Conservation (phyloP, 37 sponge, comb jelly and placozoan genomes). For the Beroe ovata region DNA sequence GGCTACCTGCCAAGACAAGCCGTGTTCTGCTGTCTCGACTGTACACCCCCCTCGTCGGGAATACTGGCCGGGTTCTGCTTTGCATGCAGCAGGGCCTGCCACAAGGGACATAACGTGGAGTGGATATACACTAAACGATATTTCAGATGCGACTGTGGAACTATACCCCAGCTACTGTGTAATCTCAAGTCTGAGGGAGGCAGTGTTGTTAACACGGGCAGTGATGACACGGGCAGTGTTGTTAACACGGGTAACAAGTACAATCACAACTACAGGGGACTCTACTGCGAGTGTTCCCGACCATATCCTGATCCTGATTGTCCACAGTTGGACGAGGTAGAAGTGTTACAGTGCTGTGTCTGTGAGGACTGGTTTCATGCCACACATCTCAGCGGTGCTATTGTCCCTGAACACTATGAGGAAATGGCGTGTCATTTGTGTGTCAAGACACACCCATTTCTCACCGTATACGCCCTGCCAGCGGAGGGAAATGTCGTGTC, state of each 20-base stretch:
- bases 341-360: slow-evolving; percentile 93
- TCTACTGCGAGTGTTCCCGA: slow-evolving; percentile 90
- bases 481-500: not conserved
- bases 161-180: slow-evolving; percentile 74
- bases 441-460: slow-evolving; percentile 68
- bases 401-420: slow-evolving; percentile 42
- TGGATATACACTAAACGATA: slow-evolving; percentile 96
- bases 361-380: slow-evolving; percentile 99
- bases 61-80: slow-evolving; percentile 86
- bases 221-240: not conserved
- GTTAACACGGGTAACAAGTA: slow-evolving; percentile 78
- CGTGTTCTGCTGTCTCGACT: slow-evolving; percentile 87
- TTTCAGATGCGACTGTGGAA: slow-evolving; percentile 97
- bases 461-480: slow-evolving; percentile 66
- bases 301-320: slow-evolving; percentile 84
- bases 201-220: not conserved
- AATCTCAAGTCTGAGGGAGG: slow-evolving; percentile 69
- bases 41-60: not conserved
- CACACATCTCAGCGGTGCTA: slow-evolving; percentile 4
- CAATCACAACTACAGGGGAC: slow-evolving; percentile 87
- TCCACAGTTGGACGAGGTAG: slow-evolving; percentile 76
- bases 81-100: slow-evolving; percentile 91
- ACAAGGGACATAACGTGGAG: slow-evolving; percentile 82
- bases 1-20: slow-evolving; percentile 91
- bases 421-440: slow-evolving; percentile 62